Base-by-base conservation (phyloP, 2,888 invertebrate genomes). In the Busseola fusca region DNA sequence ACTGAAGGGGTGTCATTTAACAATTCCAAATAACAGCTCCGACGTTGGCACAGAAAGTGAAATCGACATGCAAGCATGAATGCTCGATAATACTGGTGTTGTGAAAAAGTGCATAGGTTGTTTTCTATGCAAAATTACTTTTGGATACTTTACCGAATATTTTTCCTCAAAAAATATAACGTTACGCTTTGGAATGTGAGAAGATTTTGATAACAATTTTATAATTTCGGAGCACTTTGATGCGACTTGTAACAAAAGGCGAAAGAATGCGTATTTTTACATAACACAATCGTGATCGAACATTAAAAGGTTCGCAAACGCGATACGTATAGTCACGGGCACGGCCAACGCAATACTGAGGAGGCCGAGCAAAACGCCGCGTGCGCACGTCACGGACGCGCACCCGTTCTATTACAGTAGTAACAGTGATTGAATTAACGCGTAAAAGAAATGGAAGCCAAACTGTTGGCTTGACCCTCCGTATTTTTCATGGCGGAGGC, bases 41-140 rank as follows among this genome's bases (percentile, higher is more conserved):
- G 62, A 74, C 75, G 78, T 90, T 87, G 88, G 87, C 85, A 89
- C 87, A 87, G 91, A 93, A 93, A 93, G 93, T 92, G 94, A 93
- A 94, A 93, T 93, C 85, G 79, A 80, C 80, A 80, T 84, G 85
- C 91, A 88, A 88, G 75, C 80, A 76, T 80, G 74, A 68, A 78
- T 71, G 78, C 84, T 73, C 71, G 77, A 78, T 75, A 87, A 80
- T 73, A 79, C 63, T 68, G 62, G 64, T 63, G 70, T 80, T 84
- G 74, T 74, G 69, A 84, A 76, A 86, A 84, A 85, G 64, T 78
- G 72, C 78, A 81, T 72, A 65, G 62, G 27, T 81, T 79, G 83
- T 86, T 84, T 82, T 81, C 76, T 77, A 79, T 84, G 83, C 82
- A 83, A 85, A 78, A 86, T 78, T 82, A 76, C 81, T 83, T 80